phyloP scores from a whole-genome alignment of 2,888 invertebrate genomes.

The Eristalis arbustorum region DNA sequence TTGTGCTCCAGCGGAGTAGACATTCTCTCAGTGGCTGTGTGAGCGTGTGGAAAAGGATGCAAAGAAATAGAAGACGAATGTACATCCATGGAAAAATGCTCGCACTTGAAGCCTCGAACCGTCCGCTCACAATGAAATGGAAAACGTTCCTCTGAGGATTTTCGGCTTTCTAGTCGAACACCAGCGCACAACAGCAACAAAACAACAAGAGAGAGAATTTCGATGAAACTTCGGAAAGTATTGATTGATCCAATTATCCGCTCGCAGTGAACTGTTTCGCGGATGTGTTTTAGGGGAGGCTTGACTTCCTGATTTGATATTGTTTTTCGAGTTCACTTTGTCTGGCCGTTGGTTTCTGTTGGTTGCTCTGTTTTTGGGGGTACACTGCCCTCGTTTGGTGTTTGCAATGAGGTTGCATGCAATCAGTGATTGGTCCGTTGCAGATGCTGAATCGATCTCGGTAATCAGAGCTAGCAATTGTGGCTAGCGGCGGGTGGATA shows the following conservation, averaged over 20 bases:
- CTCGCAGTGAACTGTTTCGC: constrained; percentile 46
- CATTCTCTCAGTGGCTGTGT: background rate
- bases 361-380: background rate
- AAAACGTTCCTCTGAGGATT: constrained; percentile 3
- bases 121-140: constrained; percentile 26
- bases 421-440: constrained; percentile 48
- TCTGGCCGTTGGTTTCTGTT: constrained; percentile 18
- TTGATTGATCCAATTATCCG: constrained; percentile 65
- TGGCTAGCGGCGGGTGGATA: constrained; percentile 43
- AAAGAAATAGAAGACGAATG: constrained; percentile 8
- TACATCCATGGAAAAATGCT: background rate
- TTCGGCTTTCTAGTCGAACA: background rate
- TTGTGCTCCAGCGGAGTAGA: constrained; percentile 7
- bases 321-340: constrained; percentile 22
- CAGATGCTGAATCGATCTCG: constrained; percentile 43
- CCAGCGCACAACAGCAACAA: background rate
- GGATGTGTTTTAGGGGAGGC: constrained; percentile 42
- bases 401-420: constrained; percentile 35
- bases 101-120: constrained; percentile 36
- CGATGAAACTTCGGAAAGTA: constrained; percentile 60
- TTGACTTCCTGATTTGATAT: constrained; percentile 26
- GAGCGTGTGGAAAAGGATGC: background rate
- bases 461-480: constrained; percentile 38
- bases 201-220: background rate
- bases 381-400: constrained; percentile 1